Percentiles rank a stretch among this genome's conserved stretches.
phyloP scores from a whole-genome alignment of 2,797 vertebrate genomes.

The Trachurus trachurus region DNA sequence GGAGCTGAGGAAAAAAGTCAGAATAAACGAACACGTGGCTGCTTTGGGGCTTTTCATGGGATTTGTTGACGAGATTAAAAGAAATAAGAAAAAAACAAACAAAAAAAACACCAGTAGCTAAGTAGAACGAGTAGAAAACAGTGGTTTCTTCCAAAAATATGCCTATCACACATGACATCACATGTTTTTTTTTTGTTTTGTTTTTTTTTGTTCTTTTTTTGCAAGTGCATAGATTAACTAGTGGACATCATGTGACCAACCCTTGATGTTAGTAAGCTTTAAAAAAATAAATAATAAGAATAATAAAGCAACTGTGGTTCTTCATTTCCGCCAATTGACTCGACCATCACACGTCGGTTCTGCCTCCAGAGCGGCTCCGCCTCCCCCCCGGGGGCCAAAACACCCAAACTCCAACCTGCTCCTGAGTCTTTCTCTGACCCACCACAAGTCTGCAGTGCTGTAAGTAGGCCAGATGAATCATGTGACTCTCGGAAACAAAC shows the following conservation, averaged over 20 bases:
- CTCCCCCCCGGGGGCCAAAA: slow-evolving; percentile 43
- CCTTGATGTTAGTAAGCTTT: not conserved
- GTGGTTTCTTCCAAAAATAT: slow-evolving; percentile 60
- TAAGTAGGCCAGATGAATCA: slow-evolving; percentile 64
- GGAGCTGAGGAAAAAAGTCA: not conserved
- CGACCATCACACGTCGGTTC: not conserved
- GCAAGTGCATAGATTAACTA: slow-evolving; percentile 80
- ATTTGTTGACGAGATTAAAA: slow-evolving; percentile 50
- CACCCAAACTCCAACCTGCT: slow-evolving; percentile 57
- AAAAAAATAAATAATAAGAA: not conserved
- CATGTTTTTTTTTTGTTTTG: slow-evolving; percentile 32
- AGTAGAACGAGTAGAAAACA: slow-evolving; percentile 58
- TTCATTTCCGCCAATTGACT: slow-evolving; percentile 33
- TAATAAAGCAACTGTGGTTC: slow-evolving; percentile 44
- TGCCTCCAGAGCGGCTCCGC: slow-evolving; percentile 31
- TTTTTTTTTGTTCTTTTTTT: slow-evolving; percentile 41
- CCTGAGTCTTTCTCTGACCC: slow-evolving; percentile 57
- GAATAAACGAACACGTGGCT: not conserved
- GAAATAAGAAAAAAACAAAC: not conserved
- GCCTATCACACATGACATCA: slow-evolving; percentile 74
- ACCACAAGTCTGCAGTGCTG: slow-evolving; percentile 34
- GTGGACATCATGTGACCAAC: slow-evolving; percentile 59
- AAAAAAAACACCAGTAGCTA: slow-evolving; percentile 11
- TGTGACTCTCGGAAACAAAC: slow-evolving; percentile 71
- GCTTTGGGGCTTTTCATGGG: slow-evolving; percentile 21